Base-by-base conservation (phyloP, 2,113 vertebrate species). In the Geococcyx californianus region DNA sequence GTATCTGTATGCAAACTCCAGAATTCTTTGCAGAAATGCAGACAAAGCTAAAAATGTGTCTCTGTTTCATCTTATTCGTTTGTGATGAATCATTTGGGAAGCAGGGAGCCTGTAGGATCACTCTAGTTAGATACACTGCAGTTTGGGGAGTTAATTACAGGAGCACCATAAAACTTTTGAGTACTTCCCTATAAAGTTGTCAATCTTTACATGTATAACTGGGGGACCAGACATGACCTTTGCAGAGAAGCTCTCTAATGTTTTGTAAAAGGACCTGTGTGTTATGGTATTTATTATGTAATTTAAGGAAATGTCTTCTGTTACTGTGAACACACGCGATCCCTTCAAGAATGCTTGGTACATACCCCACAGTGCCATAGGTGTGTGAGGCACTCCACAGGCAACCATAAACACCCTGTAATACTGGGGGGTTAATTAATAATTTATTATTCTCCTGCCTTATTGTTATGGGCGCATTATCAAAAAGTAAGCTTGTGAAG, bases 11-110 rank as follows among this genome's bases (percentile, higher is more conserved):
- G 63, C 55, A 77, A 40, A 63, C 52, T 93, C 42, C 29, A 31
- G 60, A 67, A 66, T 17, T 92, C 70, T 70, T 28, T 80, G 73
- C 79, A 90, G 55, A 93, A 96, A 89, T 73, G 29, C 58, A 91
- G 59, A 87, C 23, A 82, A 76, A 92, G 42, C 20, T 86, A 72
- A 75, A 90, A 74, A 34, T 23, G 40, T 42, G 28, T 49, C 38
- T 92, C 62, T 19, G 42, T 68, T 88, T 90, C 5, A 0, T 42
- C 12, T 94, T 67, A 26, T 47, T 94, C 2, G 3, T 66, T 33
- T 84, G 83, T 69, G 60, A 73, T 52, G 51, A 85, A 81, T 77
- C n/a, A 36, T 63, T 23, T 72, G 60, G 56, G 64, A 86, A 74
- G 60, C 15, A n/a, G 23, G 33, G 74, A 76, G 21, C 42, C n/a